A percentile compares a stretch with the other conserved stretches of the same genome.
Evolutionary conservation across 1,140 invertebrate genomes (phyloP).

Genomic region (Saccostrea cuccullata): DNA sequence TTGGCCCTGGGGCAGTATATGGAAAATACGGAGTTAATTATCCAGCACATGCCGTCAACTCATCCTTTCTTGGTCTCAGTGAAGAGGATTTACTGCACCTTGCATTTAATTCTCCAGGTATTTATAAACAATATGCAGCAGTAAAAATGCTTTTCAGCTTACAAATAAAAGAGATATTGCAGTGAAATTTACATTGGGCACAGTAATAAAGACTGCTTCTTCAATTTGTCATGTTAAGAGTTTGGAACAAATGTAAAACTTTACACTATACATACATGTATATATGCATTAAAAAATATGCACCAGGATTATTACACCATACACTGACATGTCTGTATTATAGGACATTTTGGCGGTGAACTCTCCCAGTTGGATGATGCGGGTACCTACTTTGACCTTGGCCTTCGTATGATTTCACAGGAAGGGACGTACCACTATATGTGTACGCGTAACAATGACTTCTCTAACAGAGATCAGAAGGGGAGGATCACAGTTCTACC

Average conservation of each 20-base stretch:
- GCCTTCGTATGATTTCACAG: conserved; percentile 66
- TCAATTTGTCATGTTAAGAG: too few relatives aligned
- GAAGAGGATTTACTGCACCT: conserved; percentile 64
- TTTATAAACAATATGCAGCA: background rate
- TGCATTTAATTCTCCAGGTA: conserved; percentile 72
- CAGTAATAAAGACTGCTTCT: too few relatives aligned
- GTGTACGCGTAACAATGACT: conserved; percentile 78
- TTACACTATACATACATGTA: too few relatives aligned
- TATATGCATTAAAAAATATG: too few relatives aligned
- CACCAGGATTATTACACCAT: too few relatives aligned
- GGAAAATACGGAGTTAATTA: conserved; percentile 76
- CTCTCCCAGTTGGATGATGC: conserved; percentile 76
- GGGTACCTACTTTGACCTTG: conserved; percentile 77
- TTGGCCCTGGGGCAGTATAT: conserved; percentile 60
- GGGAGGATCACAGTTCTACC: conserved; percentile 66
- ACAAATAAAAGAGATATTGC: too few relatives aligned
- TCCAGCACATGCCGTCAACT: conserved; percentile 66
- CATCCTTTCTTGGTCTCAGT: conserved; percentile 69
- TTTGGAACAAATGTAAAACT: too few relatives aligned
- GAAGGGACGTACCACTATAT: conserved; percentile 76
- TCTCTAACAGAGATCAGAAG: conserved; percentile 78
- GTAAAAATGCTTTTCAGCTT: background rate
- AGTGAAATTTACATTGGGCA: too few relatives aligned
- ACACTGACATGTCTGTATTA: background rate
- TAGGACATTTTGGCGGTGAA: conserved; percentile 73